Base-by-base conservation (phyloP, 2,888 invertebrate species). In the Coecobrya sp. region DNA sequence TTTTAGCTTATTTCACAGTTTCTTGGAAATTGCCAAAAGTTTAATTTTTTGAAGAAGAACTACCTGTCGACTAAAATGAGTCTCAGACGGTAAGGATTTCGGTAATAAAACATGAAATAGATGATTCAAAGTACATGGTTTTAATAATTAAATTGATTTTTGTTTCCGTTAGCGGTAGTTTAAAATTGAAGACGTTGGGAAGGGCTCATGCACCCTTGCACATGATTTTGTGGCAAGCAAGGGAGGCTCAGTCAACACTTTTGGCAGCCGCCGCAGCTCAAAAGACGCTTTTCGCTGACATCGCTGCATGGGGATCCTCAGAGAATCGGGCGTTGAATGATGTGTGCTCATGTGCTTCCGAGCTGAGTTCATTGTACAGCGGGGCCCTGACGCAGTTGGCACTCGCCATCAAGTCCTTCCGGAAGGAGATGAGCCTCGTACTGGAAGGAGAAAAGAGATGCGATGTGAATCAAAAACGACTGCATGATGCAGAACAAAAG, bases 391-490 rank as follows among this genome's bases (percentile, higher is more conserved):
- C 93, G 1, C 94, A 94, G 36, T 86, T 94, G 27, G 94, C 94
- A 13, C 70, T 94, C 8, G 93, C 95, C n/a, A 94, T 93, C 70
- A 94, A 94, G 89, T 91, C 94, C 10, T 94, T 95, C 79, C 65
- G 94, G 27, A 95, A 95, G 73, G 94, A 95, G 68, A 94, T 95
- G 94, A 91, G 91, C 36, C 86, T 95, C 8, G 93, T 95, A 13
- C 82, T 95, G 82, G 95, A 95, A 87, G 95, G 95, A 49, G 95
- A 95, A 59, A 93, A 93, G 68, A 52, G 95, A 65, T 94, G 94
- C 79, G 95, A 95, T 82, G 30, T 79, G 3, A 92, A 90, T 10
- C 94, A 94, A 68, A 94, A 91, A 79, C 92, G 91, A 73, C 76
- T 94, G 10, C 93, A 94, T 45, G 94, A 94, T 4, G 94, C 95